Evolutionary conservation across 2,113 vertebrate species (phyloP).

Genomic region (Loxodonta africana): DNA sequence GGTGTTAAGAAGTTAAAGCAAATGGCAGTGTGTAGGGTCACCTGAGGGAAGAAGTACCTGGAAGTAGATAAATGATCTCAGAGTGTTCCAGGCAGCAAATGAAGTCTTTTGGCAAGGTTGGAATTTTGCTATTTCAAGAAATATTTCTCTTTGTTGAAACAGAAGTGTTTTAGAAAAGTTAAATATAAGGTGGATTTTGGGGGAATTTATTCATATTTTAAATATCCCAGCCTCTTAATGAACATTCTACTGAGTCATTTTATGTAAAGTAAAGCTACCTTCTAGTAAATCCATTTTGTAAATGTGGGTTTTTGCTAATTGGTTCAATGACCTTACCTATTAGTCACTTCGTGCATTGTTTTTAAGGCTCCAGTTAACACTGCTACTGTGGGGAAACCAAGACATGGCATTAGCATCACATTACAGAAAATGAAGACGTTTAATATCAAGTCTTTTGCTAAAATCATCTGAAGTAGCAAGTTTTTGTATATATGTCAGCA

Average conservation of each 20-base stretch:
- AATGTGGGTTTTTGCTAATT: slow-evolving; percentile 32
- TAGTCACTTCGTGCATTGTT: slow-evolving; percentile 3
- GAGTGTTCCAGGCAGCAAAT: background rate
- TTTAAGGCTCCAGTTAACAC: background rate
- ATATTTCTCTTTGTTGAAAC: background rate
- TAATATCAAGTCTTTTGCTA: background rate
- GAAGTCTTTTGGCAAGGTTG: background rate
- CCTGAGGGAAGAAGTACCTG: background rate
- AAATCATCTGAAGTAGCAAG: background rate
- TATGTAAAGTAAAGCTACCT: background rate
- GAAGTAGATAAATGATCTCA: background rate
- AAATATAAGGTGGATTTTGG: background rate
- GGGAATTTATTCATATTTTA: slow-evolving; percentile 11
- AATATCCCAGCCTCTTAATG: background rate
- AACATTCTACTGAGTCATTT: background rate
- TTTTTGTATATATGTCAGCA: background rate
- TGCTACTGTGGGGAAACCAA: background rate
- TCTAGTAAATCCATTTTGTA: slow-evolving; percentile 27
- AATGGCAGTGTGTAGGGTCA: background rate
- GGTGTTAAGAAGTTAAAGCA: background rate
- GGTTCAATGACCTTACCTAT: background rate
- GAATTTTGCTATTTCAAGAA: background rate
- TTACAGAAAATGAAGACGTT: background rate
- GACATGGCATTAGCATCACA: background rate
- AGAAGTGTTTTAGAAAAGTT: background rate